A percentile compares a stretch with the other conserved stretches of the same genome.
phyloP scores from a whole-genome alignment of 2,797 vertebrate species.

The Nannoperca australis region DNA sequence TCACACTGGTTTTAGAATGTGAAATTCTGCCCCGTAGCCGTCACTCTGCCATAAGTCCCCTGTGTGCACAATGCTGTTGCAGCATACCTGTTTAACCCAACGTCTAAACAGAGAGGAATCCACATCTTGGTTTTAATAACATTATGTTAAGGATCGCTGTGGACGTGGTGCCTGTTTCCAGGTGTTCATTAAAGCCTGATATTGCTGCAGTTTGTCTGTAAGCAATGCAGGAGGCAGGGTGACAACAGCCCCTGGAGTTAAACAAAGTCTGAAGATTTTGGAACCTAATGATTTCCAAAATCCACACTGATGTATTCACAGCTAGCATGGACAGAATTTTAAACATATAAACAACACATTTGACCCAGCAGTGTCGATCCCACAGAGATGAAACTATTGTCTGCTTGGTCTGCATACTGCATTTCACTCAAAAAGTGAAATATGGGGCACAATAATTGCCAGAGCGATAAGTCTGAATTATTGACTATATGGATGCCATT shows the following conservation, averaged over 20 bases:
- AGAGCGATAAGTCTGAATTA: slow-evolving; percentile 78
- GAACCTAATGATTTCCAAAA: slow-evolving; percentile 54
- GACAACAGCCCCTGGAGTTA: slow-evolving; percentile 41
- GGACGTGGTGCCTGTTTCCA: slow-evolving; percentile 22
- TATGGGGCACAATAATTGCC: slow-evolving; percentile 65
- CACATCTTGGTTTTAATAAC: slow-evolving; percentile 47
- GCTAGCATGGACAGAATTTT: slow-evolving; percentile 39
- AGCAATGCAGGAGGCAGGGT: slow-evolving; percentile 36
- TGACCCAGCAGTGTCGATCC: slow-evolving; percentile 45
- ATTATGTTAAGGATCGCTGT: slow-evolving; percentile 35
- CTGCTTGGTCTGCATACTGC: slow-evolving; percentile 35
- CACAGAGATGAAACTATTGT: slow-evolving; percentile 51
- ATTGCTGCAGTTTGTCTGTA: slow-evolving; percentile 31
- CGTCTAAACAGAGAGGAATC: slow-evolving; percentile 39
- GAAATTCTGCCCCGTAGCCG: slow-evolving; percentile 54
- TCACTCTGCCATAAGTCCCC: slow-evolving; percentile 28
- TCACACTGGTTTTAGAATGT: slow-evolving; percentile 69
- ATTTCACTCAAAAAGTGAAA: too few relatives aligned
- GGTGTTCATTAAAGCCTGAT: slow-evolving; percentile 50
- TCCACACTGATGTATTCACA: slow-evolving; percentile 24
- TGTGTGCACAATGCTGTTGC: slow-evolving; percentile 25
- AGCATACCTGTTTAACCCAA: slow-evolving; percentile 42
- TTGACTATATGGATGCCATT: slow-evolving; percentile 63
- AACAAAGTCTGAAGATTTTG: slow-evolving; percentile 43
- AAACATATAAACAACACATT: slow-evolving; percentile 31